These are phyloP conservation scores for Tenualosa thibaudeaui DNA, from an alignment of 2,797 vertebrate species.

Conservation along the genomic window DNA sequence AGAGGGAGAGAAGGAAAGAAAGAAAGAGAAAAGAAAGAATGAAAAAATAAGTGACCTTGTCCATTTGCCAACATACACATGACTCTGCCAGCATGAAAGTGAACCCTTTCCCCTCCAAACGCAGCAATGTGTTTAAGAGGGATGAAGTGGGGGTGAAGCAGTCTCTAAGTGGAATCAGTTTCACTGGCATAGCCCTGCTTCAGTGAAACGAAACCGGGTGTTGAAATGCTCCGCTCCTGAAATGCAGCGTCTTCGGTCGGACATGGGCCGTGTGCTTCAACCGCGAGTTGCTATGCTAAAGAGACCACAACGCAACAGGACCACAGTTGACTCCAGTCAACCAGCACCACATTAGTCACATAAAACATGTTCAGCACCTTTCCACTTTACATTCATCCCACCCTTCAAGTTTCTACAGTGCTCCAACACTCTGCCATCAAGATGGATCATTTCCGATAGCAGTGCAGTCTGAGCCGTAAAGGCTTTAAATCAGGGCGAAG, in stretches of 20 bases:
- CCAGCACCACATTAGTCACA: conserved; percentile 27
- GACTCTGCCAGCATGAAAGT: conserved; percentile 1
- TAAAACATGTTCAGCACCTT: conserved; percentile 29
- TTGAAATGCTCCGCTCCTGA: conserved; percentile 11
- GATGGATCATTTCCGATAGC: conserved; percentile 7
- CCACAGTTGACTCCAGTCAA: conserved; percentile 10
- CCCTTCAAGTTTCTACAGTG: neutral
- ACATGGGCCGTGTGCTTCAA: neutral
- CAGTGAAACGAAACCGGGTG: neutral
- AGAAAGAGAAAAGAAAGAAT: neutral
- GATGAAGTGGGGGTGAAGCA: conserved; percentile 7
- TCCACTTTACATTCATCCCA: neutral
- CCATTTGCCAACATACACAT: conserved; percentile 13
- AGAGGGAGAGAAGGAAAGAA: neutral
- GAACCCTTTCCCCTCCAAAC: conserved; percentile 19
- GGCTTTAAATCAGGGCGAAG: conserved; percentile 5
- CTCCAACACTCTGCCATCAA: conserved; percentile 24
- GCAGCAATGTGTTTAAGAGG: neutral
- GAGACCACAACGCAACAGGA: conserved; percentile 14
- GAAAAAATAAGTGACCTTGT: neutral
- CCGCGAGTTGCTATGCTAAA: neutral
- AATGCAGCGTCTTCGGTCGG: neutral
- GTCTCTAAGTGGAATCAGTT: conserved; percentile 19
- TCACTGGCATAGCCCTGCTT: neutral
- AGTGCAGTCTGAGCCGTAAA: neutral